A percentile compares a stretch with the other conserved stretches of the same genome.
phyloP scores from a whole-genome alignment of 1,140 invertebrate species.

The Galleria mellonella region DNA sequence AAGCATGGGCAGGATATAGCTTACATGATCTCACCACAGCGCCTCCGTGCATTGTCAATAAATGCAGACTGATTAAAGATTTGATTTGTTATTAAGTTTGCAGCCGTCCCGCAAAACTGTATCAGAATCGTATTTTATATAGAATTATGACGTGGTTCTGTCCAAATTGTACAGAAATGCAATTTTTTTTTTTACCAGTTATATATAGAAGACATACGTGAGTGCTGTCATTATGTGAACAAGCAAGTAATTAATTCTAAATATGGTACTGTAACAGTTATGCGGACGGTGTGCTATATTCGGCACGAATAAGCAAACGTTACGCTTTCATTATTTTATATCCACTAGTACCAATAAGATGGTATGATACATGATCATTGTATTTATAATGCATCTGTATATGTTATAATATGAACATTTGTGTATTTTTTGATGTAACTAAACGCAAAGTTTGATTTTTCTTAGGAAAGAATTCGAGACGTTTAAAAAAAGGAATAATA shows the following conservation, averaged over 20 bases:
- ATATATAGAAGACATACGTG: too few relatives aligned
- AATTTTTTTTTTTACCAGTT: too few relatives aligned
- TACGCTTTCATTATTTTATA: conserved; percentile 54
- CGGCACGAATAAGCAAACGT: conserved; percentile 18
- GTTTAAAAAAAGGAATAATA: conserved; percentile 67
- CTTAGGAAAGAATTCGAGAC: conserved; percentile 69
- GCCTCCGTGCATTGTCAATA: conserved; percentile 21
- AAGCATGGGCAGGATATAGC: conserved; percentile 8
- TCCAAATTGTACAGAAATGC: too few relatives aligned
- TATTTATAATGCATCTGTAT: conserved; percentile 60
- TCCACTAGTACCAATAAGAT: conserved; percentile 32
- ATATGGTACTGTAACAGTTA: not conserved
- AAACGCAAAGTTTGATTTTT: conserved; percentile 69
- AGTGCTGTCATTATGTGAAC: too few relatives aligned
- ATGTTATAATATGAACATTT: conserved; percentile 41
- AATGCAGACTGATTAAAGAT: conserved; percentile 26
- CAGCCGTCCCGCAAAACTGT: too few relatives aligned
- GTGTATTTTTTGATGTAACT: conserved; percentile 71
- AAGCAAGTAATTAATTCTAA: too few relatives aligned
- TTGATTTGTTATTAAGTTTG: conserved; percentile 7
- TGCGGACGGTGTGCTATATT: conserved; percentile 2
- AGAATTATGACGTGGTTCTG: too few relatives aligned
- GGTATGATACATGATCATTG: conserved; percentile 43
- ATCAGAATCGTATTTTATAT: too few relatives aligned
- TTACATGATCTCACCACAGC: conserved; percentile 31